phyloP scores from a whole-genome alignment of 2,113 vertebrate species.

The Struthio camelus region DNA sequence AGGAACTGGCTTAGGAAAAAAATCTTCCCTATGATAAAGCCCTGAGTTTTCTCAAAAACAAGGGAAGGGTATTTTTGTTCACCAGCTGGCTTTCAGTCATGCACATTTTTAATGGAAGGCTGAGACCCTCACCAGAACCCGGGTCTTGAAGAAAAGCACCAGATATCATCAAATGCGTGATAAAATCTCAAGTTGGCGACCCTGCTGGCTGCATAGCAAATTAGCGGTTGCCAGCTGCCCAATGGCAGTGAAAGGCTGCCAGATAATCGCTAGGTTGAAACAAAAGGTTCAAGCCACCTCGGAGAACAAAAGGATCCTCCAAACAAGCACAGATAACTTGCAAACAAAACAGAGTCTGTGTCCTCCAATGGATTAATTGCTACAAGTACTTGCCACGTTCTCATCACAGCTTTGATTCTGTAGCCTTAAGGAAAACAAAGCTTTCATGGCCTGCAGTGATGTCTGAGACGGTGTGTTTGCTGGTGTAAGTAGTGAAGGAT shows the following conservation, averaged over 20 bases:
- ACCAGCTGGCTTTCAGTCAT: background rate
- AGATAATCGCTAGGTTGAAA: constrained; percentile 4
- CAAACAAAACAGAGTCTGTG: constrained; percentile 3
- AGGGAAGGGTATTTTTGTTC: background rate
- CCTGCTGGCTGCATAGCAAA: background rate
- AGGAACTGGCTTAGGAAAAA: background rate
- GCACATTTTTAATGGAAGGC: background rate
- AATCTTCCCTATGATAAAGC: background rate
- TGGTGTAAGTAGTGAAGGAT: background rate
- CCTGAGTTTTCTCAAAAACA: background rate
- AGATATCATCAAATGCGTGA: background rate
- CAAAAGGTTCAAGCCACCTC: background rate
- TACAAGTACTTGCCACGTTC: constrained; percentile 12
- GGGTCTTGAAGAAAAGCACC: background rate
- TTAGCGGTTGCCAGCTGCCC: background rate
- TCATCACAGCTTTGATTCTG: background rate
- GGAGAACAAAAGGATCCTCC: constrained; percentile 31
- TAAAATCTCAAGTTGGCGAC: background rate
- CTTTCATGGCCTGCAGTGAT: background rate
- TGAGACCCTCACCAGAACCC: background rate
- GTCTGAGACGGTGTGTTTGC: background rate
- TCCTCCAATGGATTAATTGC: constrained; percentile 40
- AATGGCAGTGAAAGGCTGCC: background rate
- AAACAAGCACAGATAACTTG: constrained; percentile 3
- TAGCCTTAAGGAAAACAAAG: constrained; percentile 30